These are phyloP conservation scores for Frankliniella fusca DNA, from an alignment of 2,888 invertebrate species.

Conservation along the genomic window DNA sequence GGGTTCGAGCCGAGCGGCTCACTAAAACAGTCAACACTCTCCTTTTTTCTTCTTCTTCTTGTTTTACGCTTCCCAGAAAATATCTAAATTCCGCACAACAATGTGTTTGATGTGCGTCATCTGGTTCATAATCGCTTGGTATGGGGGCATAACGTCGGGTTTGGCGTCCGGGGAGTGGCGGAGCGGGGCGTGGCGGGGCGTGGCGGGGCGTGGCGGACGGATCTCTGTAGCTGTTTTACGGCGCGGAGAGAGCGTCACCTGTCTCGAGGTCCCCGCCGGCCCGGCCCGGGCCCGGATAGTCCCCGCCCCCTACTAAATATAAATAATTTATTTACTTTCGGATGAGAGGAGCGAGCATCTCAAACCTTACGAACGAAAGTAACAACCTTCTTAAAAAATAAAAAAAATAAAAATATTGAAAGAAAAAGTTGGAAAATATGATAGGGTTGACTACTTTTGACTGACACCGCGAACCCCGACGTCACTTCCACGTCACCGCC, in stretches of 20 bases:
- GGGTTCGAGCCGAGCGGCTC: too few species aligned
- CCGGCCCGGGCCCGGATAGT: neutral
- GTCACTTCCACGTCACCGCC: neutral
- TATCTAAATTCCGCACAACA: too few species aligned
- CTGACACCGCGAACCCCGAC: neutral
- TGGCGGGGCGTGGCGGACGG: neutral
- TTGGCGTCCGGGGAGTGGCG: neutral
- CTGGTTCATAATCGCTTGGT: too few species aligned
- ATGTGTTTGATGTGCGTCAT: too few species aligned
- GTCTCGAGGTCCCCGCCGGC: neutral
- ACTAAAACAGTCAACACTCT: too few species aligned
- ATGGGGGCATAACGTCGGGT: too few species aligned
- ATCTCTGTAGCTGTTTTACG: neutral
- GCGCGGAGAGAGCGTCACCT: neutral
- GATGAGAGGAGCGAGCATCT: neutral
- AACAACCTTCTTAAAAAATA: too few species aligned
- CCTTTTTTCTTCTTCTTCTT: too few species aligned
- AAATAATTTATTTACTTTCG: constrained; percentile 23
- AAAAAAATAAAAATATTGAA: neutral
- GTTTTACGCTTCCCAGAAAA: too few species aligned
- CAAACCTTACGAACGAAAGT: neutral
- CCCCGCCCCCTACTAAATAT: constrained; percentile 8
- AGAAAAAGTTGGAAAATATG: neutral
- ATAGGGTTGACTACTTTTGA: neutral
- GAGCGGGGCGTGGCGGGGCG: neutral